Base-by-base conservation (phyloP, 2,888 invertebrate genomes). In the Serrognathus titanus region DNA sequence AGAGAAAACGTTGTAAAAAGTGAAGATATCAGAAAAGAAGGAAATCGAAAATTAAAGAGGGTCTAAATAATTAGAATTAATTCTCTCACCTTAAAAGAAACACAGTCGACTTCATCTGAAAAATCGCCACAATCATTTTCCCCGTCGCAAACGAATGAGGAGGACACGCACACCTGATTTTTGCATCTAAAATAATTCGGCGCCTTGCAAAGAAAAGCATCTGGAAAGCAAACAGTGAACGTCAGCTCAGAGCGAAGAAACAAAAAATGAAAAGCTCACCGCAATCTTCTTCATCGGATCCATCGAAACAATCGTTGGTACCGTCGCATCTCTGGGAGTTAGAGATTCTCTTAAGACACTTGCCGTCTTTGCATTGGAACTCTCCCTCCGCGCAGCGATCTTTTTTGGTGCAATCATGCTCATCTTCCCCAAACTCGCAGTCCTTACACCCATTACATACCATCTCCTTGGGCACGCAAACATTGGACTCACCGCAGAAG, bases 311-410 rank as follows among this genome's bases (percentile, higher is more conserved):
- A 56, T 71, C 69, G 2, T 53, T 48, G 53, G 59, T 59, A 1
- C 66, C 69, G 54, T 71, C 66, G 55, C 71, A 71, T 12, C 63
- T 59, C 46, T 65, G 63, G 1, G 43, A 16, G 11, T 54, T 53
- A 11, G 56, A 54, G 10, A 69, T 51, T 16, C 71, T 69, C 5
- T 64, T 66, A 37, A 86, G 75, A 63, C 86, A 86, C 3, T 79
- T 73, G 0, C 82, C 82, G 66, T 80, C 79, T 10, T 72, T 74
- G 65, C 87, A 87, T 45, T 71, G 73, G 59, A 84, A 85, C 55
- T 82, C 70, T 5, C 76, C 72, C 1, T 68, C 56, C 0, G 71
- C 65, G 63, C 85, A 85, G 6, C 65, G 61, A 24, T 57, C 55
- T 9, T 59, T 49, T 35, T 13, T 46, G 20, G 36, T 43, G 53